Evolutionary conservation across 1,140 invertebrate species (phyloP), one percentile per base, ranked within the genome.

Genomic region (Trichomalopsis sarcophagae): DNA sequence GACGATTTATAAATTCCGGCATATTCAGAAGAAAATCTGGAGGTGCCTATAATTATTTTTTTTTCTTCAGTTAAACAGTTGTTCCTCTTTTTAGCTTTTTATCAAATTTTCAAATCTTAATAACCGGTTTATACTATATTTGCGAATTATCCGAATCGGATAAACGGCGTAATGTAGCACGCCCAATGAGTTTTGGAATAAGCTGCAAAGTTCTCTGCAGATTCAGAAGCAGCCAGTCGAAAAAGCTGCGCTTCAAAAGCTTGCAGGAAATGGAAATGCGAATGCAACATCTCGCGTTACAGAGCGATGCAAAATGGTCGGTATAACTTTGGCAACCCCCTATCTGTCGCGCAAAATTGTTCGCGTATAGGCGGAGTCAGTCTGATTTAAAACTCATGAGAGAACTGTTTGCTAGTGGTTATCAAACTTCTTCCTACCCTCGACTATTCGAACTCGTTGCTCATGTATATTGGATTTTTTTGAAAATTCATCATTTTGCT

Each of bases 361-460:
- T 77, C 13, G 9, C 44, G 0, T 11, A 50, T 50, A 50, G 47
- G 47, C 30, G 17, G 2, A 75, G 33, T 21, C n/a, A 50, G 47
- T 17, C 13, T 77, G 27, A 77, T 77, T 77, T 77, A 50, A 44
- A 77, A 77, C 27, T 77, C 47, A 40, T 50, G 47, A 78, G 40
- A 27, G 11, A 27, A 77, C 13, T 13, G 23, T 78, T 62, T 27
- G 44, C 23, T 13, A 33, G 27, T 44, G 75, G 75, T 30, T 55
- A 77, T 77, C 75, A 77, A 77, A 55, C 50, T 78, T 78, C 44
- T 77, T 77, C n/a, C n/a, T 55, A 33, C 50, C 50, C 76, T 62
- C 14, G 21, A 30, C 30, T 62, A 23, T 62, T 10, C 23, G 23
- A 66, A 78, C 76, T 78, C 50, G 40, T 78, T 78, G 27, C 23